A percentile compares a stretch with the other conserved stretches of the same genome.
These are phyloP conservation scores for Panonychus citri DNA, from an alignment of 1,140 invertebrate genomes.

Conservation along the genomic window DNA sequence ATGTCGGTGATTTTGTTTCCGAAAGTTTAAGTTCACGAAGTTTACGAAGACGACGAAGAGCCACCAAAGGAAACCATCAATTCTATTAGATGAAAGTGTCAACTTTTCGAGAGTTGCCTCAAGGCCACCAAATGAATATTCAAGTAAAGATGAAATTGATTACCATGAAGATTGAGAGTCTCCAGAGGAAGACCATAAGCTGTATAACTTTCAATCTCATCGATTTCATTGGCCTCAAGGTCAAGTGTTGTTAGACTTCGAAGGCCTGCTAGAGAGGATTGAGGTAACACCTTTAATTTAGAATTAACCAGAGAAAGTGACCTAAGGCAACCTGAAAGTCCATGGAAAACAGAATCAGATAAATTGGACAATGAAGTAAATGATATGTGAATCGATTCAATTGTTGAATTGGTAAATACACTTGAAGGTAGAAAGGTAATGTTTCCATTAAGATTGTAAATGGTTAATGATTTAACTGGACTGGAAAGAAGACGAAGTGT, in stretches of 20 bases:
- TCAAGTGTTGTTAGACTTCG: constrained; percentile 45
- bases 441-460: constrained; percentile 56
- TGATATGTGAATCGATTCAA: constrained; percentile 46
- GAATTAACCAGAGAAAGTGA: constrained; percentile 54
- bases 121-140: constrained; percentile 59
- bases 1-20: constrained; percentile 57
- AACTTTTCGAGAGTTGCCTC: constrained; percentile 54
- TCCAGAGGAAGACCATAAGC: constrained; percentile 57
- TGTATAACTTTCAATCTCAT: constrained; percentile 54
- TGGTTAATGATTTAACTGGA: constrained; percentile 52
- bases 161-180: constrained; percentile 60
- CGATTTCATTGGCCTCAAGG: constrained; percentile 60
- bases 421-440: constrained; percentile 41
- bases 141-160: constrained; percentile 37
- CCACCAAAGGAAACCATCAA: constrained; percentile 48
- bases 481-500: constrained; percentile 28
- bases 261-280: constrained; percentile 47
- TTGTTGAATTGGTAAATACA: constrained; percentile 40
- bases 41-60: constrained; percentile 45
- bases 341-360: constrained; percentile 42
- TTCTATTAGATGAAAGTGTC: constrained; percentile 59
- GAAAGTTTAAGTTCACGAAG: constrained; percentile 45
- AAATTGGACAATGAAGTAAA: constrained; percentile 50
- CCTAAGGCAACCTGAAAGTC: constrained; percentile 46
- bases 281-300: constrained; percentile 49